Conservation (phyloP, 2,797 vertebrate genomes). For the Paedocypris micromegethes region DNA sequence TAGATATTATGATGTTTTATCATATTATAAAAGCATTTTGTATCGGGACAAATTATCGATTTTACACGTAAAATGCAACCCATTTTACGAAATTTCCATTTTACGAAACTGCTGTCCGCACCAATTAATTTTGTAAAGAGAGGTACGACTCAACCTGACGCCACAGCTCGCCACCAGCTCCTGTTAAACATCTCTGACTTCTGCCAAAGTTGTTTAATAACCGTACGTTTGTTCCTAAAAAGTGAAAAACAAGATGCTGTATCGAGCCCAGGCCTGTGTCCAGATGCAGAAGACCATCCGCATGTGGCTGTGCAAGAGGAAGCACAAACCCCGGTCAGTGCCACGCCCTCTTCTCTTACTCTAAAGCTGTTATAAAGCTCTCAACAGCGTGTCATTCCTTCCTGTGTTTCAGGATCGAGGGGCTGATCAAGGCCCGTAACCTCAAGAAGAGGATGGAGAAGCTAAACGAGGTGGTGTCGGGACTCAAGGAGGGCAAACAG, state of each 20-base stretch:
- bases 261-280: slow-evolving; percentile 83
- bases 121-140: too few species aligned
- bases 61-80: too few species aligned
- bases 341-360: not conserved
- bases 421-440: slow-evolving; percentile 80
- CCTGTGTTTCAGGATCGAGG: slow-evolving; percentile 76
- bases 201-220: too few species aligned
- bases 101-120: too few species aligned
- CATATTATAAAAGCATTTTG: too few species aligned
- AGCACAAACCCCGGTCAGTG: slow-evolving; percentile 91
- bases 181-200: too few species aligned
- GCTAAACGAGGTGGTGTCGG: slow-evolving; percentile 85
- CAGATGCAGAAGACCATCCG: slow-evolving; percentile 90
- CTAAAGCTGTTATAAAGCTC: not conserved
- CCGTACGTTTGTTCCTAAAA: not conserved
- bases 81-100: too few species aligned
- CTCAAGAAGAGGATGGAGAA: slow-evolving; percentile 81
- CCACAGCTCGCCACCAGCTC: too few species aligned
- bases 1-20: too few species aligned
- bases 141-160: too few species aligned
- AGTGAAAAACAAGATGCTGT: slow-evolving; percentile 97
- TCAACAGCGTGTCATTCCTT: not conserved
- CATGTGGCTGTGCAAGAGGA: slow-evolving; percentile 95
- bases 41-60: too few species aligned
- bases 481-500: slow-evolving; percentile 87